Conservation (phyloP, 2,888 invertebrate genomes). For the Metalampra italica region DNA sequence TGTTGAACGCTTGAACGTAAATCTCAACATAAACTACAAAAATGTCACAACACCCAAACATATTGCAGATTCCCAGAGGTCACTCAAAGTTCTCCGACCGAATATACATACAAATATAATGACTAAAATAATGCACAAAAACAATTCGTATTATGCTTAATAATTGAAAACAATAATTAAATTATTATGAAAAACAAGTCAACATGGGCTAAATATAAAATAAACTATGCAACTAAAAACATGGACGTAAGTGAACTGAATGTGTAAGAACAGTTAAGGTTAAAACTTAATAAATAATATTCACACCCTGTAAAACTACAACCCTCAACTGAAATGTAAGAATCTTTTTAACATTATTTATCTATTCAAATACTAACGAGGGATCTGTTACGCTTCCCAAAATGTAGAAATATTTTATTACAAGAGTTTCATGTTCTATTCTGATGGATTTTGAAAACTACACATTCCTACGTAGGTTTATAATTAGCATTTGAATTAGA, state of each 20-base stretch:
- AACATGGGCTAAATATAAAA: slow-evolving; percentile 61
- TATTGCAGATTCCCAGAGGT: slow-evolving; percentile 75
- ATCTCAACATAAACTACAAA: not conserved
- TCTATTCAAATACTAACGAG: not conserved
- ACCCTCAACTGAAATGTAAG: slow-evolving; percentile 27
- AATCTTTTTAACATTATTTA: not conserved
- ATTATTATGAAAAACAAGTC: slow-evolving; percentile 72
- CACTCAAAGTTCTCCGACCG: slow-evolving; percentile 44
- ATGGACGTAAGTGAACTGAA: slow-evolving; percentile 73
- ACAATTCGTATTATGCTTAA: slow-evolving; percentile 60
- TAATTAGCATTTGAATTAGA: slow-evolving; percentile 7
- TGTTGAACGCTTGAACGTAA: not conserved
- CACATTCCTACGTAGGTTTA: not conserved
- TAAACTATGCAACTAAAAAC: slow-evolving; percentile 76
- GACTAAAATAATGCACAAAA: slow-evolving; percentile 29
- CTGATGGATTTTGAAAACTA: not conserved
- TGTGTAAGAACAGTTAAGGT: slow-evolving; percentile 59
- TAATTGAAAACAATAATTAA: slow-evolving; percentile 66
- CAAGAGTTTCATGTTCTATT: not conserved
- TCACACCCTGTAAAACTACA: slow-evolving; percentile 71
- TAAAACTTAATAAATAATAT: slow-evolving; percentile 55
- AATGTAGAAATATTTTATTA: not conserved
- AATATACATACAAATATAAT: slow-evolving; percentile 37
- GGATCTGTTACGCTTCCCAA: not conserved
- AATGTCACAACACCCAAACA: slow-evolving; percentile 34